A percentile compares a stretch with the other conserved stretches of the same genome.
Conservation (phyloP, 1,140 invertebrate genomes). For the Reticulitermes speratus region DNA sequence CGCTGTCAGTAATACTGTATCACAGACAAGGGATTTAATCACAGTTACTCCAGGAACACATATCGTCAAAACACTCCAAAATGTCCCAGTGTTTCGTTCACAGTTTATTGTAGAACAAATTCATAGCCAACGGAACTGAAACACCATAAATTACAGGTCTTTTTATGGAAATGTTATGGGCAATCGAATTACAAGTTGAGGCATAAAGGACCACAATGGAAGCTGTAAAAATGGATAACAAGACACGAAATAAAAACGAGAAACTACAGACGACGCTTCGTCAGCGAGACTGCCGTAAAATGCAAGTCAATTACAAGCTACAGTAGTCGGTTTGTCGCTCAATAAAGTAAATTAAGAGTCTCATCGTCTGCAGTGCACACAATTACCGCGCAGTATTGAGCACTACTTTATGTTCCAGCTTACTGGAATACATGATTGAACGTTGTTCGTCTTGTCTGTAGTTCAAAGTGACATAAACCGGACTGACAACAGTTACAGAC, state of each 20-base stretch:
- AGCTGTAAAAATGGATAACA: neutral
- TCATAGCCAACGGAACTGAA: neutral
- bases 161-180: neutral
- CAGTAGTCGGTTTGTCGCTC: neutral
- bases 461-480: neutral
- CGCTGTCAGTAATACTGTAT: too few relatives aligned
- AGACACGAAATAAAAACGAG: neutral
- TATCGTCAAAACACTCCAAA: too few relatives aligned
- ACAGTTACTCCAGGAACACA: too few relatives aligned
- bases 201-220: neutral
- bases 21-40: too few relatives aligned
- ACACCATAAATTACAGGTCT: neutral
- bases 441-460: neutral
- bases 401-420: neutral
- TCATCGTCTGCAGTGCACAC: neutral
- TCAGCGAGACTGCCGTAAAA: neutral
- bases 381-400: neutral
- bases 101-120: neutral
- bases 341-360: slow-evolving; percentile 9
- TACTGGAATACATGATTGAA: neutral
- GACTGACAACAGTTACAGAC: neutral
- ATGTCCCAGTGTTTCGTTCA: neutral
- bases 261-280: neutral
- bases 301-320: neutral
- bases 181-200: neutral